A percentile compares a stretch with the other conserved stretches of the same genome.
Evolutionary conservation across 1,140 invertebrate species (phyloP).

Genomic region (Zaprionus camerounensis): DNA sequence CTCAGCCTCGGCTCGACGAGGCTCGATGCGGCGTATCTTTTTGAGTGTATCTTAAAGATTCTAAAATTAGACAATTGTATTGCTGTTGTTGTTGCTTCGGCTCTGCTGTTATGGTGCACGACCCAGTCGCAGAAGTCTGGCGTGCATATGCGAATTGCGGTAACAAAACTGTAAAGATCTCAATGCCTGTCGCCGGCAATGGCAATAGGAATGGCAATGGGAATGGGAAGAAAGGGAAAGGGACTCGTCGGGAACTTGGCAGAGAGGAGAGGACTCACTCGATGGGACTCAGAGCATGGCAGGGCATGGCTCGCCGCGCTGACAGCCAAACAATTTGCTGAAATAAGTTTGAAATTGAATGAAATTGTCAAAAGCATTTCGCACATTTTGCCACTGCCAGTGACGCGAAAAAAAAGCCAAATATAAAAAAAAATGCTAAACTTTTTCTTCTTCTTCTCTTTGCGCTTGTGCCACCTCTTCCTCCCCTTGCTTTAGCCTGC

Average conservation of each 20-base stretch:
- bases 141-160: constrained; percentile 77
- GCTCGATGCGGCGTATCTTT: constrained; percentile 56
- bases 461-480: neutral
- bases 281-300: neutral
- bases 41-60: constrained; percentile 83
- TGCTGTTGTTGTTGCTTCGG: constrained; percentile 28
- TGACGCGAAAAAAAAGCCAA: constrained; percentile 29
- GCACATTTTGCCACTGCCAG: constrained; percentile 63
- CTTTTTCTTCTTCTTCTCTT: constrained; percentile 13
- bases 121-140: constrained; percentile 40
- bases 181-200: constrained; percentile 16
- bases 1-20: constrained; percentile 29
- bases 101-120: constrained; percentile 43
- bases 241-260: neutral
- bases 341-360: constrained; percentile 83
- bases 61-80: constrained; percentile 81
- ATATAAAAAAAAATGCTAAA: constrained; percentile 34
- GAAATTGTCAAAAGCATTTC: constrained; percentile 83
- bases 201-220: neutral
- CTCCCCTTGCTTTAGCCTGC: neutral
- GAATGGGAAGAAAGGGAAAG: neutral
- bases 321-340: constrained; percentile 82
- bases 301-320: constrained; percentile 56
- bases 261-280: neutral
- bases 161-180: constrained; percentile 58